phyloP scores from a whole-genome alignment of 2,888 invertebrate species.

The Allygus modestus region DNA sequence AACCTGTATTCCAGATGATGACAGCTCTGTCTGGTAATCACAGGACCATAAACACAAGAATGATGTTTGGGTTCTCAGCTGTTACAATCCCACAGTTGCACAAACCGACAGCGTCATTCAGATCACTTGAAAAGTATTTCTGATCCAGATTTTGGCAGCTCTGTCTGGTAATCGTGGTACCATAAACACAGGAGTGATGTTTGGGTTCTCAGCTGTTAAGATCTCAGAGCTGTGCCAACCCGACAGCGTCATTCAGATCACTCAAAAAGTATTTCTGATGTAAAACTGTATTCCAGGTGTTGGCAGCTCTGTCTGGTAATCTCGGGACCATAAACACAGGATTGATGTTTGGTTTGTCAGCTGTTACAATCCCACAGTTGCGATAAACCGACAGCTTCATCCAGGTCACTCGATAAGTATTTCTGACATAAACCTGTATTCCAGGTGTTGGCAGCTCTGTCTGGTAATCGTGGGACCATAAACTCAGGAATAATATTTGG shows the following conservation, averaged over 20 bases:
- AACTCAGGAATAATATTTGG: slow-evolving; percentile 85
- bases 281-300: too few relatives aligned
- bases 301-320: slow-evolving; percentile 82
- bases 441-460: slow-evolving; percentile 81
- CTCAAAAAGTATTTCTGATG: too few relatives aligned
- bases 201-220: slow-evolving; percentile 83
- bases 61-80: slow-evolving; percentile 84
- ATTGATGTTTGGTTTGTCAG: slow-evolving; percentile 84
- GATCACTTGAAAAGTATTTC: slow-evolving; percentile 76
- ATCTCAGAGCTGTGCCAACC: slow-evolving; percentile 79
- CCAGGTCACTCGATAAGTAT: slow-evolving; percentile 76
- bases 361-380: slow-evolving; percentile 81
- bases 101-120: slow-evolving; percentile 76
- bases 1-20: slow-evolving; percentile 79
- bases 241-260: slow-evolving; percentile 77
- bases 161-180: slow-evolving; percentile 83
- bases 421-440: too few relatives aligned
- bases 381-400: slow-evolving; percentile 76
- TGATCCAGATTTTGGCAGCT: slow-evolving; percentile 82
- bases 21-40: slow-evolving; percentile 83
- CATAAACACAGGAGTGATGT: slow-evolving; percentile 84
- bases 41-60: slow-evolving; percentile 84
- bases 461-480: slow-evolving; percentile 83
- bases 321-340: slow-evolving; percentile 84
- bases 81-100: slow-evolving; percentile 81